Evolutionary conservation across 2,113 vertebrate genomes (phyloP).

Genomic region (Poeciliopsis turrubarensis): DNA sequence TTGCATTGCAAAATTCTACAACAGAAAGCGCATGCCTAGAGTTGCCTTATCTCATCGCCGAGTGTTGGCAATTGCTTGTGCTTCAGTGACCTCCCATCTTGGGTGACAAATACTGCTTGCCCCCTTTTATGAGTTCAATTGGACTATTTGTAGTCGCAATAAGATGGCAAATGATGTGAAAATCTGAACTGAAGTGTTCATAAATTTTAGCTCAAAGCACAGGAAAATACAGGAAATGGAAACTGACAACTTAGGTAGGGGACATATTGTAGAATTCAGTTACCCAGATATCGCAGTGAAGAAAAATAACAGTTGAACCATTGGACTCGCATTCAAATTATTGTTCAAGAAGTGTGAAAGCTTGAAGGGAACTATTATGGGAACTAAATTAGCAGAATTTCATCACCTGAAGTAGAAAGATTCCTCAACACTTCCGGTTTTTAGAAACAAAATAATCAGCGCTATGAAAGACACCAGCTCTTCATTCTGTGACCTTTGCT

Average conservation of each 20-base stretch:
- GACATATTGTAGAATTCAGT: too few species aligned
- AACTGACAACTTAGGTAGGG: neutral
- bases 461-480: too few species aligned
- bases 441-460: too few species aligned
- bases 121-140: neutral
- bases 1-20: neutral
- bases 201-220: neutral
- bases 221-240: neutral
- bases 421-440: too few species aligned
- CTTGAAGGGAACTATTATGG: conserved; percentile 2
- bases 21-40: neutral
- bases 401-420: too few species aligned
- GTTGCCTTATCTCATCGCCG: neutral
- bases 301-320: too few species aligned
- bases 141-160: neutral
- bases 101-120: neutral
- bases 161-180: neutral
- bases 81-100: neutral
- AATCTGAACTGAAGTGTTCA: neutral
- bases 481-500: too few species aligned
- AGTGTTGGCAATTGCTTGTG: neutral
- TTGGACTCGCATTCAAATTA: too few species aligned
- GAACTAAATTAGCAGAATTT: neutral
- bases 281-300: too few species aligned
- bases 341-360: neutral